Evolutionary conservation across 2,113 vertebrate species (phyloP).

Genomic region (Nipponia nippon): DNA sequence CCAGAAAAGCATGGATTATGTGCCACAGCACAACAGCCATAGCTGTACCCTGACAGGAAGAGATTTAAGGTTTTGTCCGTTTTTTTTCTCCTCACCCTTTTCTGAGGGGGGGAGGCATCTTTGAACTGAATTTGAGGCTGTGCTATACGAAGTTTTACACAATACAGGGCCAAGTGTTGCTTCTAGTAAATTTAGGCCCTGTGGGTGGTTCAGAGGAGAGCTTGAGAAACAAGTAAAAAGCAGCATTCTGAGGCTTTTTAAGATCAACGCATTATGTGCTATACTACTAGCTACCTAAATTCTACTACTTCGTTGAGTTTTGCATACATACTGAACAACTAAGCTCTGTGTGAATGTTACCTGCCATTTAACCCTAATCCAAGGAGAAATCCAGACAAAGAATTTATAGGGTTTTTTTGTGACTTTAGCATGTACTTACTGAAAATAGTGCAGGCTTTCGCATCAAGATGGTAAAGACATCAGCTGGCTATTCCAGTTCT

Average conservation of each 20-base stretch:
- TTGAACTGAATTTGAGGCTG: not conserved
- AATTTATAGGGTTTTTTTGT: not conserved
- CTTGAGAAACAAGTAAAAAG: not conserved
- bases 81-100: not conserved
- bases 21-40: not conserved
- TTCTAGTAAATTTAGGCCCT: not conserved
- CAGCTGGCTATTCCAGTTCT: not conserved
- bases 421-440: not conserved
- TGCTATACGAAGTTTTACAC: not conserved
- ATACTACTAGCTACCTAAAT: not conserved
- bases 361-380: not conserved
- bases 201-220: not conserved
- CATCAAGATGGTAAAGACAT: not conserved
- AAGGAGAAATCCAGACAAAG: not conserved
- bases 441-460: not conserved
- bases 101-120: not conserved
- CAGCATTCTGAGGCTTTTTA: not conserved
- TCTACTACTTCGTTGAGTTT: not conserved
- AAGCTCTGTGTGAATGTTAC: not conserved
- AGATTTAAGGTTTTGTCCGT: not conserved
- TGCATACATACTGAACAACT: not conserved
- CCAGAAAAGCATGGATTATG: not conserved
- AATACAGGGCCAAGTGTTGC: not conserved
- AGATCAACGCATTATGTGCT: not conserved
- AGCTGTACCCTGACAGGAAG: not conserved